Evolutionary conservation across 2,113 vertebrate species (phyloP).

Genomic region (Cavia porcellus): DNA sequence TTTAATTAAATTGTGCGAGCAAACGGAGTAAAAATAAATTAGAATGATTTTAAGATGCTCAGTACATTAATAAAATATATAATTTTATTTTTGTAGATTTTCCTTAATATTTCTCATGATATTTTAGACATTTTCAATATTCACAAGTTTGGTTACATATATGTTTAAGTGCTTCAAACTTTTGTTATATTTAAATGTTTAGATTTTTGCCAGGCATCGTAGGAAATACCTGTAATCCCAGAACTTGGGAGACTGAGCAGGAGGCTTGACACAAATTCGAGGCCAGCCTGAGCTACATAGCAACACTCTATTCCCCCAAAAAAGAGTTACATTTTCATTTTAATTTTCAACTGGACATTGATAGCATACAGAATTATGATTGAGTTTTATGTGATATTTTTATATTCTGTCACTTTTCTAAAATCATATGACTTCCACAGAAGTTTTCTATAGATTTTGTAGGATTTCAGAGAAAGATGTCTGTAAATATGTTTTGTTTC

Average conservation of each 20-base stretch:
- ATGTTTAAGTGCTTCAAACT: background rate
- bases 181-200: slow-evolving; percentile 3
- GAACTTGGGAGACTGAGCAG: background rate
- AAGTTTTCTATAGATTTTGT: background rate
- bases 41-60: background rate
- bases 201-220: background rate
- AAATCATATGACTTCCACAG: background rate
- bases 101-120: background rate
- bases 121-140: background rate
- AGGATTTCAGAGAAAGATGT: background rate
- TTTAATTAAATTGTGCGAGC: background rate
- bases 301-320: background rate
- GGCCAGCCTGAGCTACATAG: background rate
- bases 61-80: background rate
- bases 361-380: background rate
- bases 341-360: background rate
- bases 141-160: background rate
- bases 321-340: background rate
- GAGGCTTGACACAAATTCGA: background rate
- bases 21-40: background rate
- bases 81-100: background rate
- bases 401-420: background rate
- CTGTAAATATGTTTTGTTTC: background rate
- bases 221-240: background rate
- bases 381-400: background rate